phyloP scores from a whole-genome alignment of 2,113 vertebrate species.

The Microcebus ravelobensis region DNA sequence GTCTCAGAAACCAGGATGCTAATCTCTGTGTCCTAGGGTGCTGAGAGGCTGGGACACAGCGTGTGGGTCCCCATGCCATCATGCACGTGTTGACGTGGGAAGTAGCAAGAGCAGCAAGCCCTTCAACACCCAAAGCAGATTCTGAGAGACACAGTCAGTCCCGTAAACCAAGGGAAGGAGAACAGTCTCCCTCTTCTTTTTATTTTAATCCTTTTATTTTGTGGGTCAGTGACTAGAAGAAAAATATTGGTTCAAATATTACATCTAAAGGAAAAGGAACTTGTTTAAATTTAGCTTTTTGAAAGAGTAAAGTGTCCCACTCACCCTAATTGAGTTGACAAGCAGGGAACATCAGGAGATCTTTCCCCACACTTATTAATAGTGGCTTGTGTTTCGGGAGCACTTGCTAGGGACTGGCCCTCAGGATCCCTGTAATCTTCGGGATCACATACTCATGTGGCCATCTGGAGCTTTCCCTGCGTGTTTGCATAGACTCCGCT shows the following conservation, averaged over 20 bases:
- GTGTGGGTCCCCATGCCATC: not conserved
- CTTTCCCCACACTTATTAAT: slow-evolving; percentile 10
- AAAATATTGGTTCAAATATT: slow-evolving; percentile 16
- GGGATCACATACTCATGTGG: not conserved
- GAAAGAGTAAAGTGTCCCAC: not conserved
- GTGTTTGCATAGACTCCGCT: not conserved
- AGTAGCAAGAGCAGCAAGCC: not conserved
- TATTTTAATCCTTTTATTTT: not conserved
- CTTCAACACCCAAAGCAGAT: not conserved
- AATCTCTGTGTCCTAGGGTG: not conserved
- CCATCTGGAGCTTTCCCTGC: not conserved
- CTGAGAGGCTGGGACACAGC: not conserved
- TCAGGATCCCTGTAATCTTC: not conserved
- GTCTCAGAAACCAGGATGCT: not conserved
- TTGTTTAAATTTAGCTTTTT: not conserved
- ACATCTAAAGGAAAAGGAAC: not conserved
- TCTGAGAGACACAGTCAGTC: not conserved
- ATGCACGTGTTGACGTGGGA: not conserved
- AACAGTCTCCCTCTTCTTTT: not conserved
- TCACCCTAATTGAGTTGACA: slow-evolving; percentile 45
- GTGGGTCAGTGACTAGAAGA: not conserved
- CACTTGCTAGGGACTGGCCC: not conserved
- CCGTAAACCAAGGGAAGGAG: not conserved
- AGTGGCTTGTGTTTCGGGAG: slow-evolving; percentile 22
- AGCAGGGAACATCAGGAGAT: not conserved